Base-by-base conservation (phyloP, 2,888 invertebrate genomes). In the Hydriomena furcata region DNA sequence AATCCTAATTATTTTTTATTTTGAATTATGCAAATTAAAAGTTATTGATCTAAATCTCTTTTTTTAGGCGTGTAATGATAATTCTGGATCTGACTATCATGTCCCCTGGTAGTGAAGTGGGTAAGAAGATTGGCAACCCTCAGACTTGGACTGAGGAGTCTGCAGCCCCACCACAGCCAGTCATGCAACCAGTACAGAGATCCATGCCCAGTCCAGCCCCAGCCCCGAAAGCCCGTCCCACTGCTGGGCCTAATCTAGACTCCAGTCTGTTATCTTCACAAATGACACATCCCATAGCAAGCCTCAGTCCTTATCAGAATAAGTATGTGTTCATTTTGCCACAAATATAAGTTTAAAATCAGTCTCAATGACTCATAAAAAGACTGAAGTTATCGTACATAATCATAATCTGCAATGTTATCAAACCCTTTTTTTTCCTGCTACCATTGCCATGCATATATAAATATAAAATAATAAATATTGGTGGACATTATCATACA, bases 221-320 rank as follows among this genome's bases (percentile, higher is more conserved):
- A 0, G 45, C 57, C 2, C 64, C 63, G 0, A 61, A 12, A 41
- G 55, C 31, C 31, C 65, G 69, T 0, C 70, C 75, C 0, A 51
- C 64, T 1, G 68, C 81, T 0, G 59, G 72, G 1, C 73, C 81
- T 35, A 65, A 73, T 60, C 40, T 92, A 0, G 91, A 91, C 60
- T 64, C 73, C 0, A 91, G 85, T 74, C 25, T 83, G 61, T 55
- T 93, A 56, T 66, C 86, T 61, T 73, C 92, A 34, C 91, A 91
- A 60, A 83, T 92, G 77, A 92, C 93, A 13, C 93, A 94, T 79
- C 95, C 97, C 0, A 98, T 99, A 66, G 91, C 93, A 8, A 95
- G 95, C 63, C 91, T 99, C 7, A 98, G 96, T 63, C 98, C 98
- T 0, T 99, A 98, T 79, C 97, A 98, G 73, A 98, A 97, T 81